Conservation (phyloP, 2,797 vertebrate genomes). For the Tenualosa ilisha region DNA sequence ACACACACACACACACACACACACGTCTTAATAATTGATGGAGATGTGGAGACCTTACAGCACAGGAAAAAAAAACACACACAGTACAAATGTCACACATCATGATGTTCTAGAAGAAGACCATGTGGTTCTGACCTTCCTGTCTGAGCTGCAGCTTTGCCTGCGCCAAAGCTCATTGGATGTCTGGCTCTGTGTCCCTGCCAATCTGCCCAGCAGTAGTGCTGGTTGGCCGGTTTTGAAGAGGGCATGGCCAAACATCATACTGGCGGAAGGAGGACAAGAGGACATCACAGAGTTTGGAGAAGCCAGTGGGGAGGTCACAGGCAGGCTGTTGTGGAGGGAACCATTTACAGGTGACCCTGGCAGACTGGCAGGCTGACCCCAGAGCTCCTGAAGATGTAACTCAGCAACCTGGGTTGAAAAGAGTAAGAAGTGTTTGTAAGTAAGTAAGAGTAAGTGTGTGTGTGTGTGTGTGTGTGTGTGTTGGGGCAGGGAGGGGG, state of each 20-base stretch:
- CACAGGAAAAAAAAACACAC: neutral
- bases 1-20: neutral
- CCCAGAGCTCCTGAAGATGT: conserved; percentile 69
- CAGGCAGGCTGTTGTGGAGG: neutral
- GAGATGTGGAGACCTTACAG: neutral
- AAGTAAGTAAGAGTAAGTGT: neutral
- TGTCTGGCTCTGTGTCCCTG: conserved; percentile 48
- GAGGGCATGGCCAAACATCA: conserved; percentile 78
- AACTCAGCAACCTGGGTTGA: conserved; percentile 65
- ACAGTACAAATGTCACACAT: neutral
- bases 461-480: neutral
- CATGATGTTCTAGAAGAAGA: neutral
- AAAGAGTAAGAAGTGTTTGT: neutral
- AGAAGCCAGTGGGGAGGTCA: neutral
- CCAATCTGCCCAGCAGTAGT: conserved; percentile 64
- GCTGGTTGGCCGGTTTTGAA: conserved; percentile 65
- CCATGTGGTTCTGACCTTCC: conserved; percentile 74
- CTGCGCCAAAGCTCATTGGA: conserved; percentile 70
- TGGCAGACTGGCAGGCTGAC: conserved; percentile 23
- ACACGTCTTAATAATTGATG: neutral
- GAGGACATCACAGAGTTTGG: conserved; percentile 31
- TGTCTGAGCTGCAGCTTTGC: conserved; percentile 72
- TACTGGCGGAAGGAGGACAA: neutral
- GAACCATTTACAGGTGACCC: conserved; percentile 30
- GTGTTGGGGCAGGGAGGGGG: too few species aligned